Conservation (phyloP, 2,113 vertebrate species). For the Apaloderma vittatum region DNA sequence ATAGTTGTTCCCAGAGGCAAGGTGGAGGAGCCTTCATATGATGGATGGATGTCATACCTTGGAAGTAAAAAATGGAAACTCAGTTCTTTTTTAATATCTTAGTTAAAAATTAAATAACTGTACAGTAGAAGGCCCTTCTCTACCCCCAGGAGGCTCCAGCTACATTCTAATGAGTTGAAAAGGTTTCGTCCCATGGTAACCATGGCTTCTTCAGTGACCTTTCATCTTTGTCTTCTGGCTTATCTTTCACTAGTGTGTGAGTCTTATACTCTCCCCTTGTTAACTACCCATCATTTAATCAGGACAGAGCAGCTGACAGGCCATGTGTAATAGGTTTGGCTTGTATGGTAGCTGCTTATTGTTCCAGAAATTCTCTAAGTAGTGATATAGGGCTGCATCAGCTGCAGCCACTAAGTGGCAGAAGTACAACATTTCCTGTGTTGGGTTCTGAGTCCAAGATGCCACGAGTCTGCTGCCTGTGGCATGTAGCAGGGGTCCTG, state of each 20-base stretch:
- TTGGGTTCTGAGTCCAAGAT: neutral
- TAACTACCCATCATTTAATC: neutral
- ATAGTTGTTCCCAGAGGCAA: neutral
- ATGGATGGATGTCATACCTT: neutral
- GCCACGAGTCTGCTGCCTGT: neutral
- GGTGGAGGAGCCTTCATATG: fast-evolving
- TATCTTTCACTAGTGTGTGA: neutral
- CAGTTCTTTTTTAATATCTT: neutral
- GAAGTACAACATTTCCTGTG: neutral
- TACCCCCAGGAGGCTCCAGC: neutral
- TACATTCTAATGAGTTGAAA: neutral
- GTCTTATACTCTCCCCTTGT: neutral
- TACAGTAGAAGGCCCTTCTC: neutral
- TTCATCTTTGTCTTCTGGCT: neutral
- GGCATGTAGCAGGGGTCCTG: neutral
- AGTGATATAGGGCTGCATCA: neutral
- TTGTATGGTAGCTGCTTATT: neutral
- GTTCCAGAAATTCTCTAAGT: neutral
- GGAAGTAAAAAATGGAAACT: neutral
- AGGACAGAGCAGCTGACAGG: neutral
- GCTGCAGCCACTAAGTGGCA: constrained; percentile 62
- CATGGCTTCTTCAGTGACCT: neutral
- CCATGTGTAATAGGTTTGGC: neutral
- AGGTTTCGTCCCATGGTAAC: neutral
- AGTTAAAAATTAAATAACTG: neutral